These are phyloP conservation scores for Cardiocondyla obscurior DNA, from an alignment of 1,140 invertebrate species.

Conservation along the genomic window DNA sequence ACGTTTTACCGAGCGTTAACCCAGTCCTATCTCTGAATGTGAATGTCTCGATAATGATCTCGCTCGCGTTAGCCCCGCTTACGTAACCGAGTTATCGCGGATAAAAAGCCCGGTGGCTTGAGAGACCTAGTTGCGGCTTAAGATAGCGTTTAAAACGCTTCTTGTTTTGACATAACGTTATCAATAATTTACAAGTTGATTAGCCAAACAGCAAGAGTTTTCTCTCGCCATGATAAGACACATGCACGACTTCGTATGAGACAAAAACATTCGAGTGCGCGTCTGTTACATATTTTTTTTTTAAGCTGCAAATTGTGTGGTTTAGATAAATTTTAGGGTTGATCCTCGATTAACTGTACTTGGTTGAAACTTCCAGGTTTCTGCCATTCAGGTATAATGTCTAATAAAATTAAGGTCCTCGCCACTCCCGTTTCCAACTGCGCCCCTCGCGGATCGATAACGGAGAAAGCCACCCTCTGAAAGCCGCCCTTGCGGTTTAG, in stretches of 20 bases:
- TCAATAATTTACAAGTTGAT: too few relatives aligned
- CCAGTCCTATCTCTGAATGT: slow-evolving; percentile 38
- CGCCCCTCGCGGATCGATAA: slow-evolving; percentile 60
- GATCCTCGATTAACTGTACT: not conserved
- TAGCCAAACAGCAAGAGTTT: too few relatives aligned
- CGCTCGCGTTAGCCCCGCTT: not conserved
- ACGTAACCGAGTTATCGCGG: not conserved
- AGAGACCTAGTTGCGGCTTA: not conserved
- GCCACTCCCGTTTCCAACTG: slow-evolving; percentile 54
- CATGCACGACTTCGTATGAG: too few relatives aligned
- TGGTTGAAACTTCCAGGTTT: not conserved
- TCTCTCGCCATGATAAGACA: too few relatives aligned
- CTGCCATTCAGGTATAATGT: not conserved
- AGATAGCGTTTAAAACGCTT: not conserved
- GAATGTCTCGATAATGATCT: slow-evolving; percentile 34
- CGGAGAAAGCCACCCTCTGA: slow-evolving; percentile 23
- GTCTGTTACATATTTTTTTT: not conserved
- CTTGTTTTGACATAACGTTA: not conserved
- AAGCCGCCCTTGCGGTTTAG: not conserved
- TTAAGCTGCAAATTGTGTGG: too few relatives aligned
- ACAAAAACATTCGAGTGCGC: too few relatives aligned
- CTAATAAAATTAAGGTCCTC: slow-evolving; percentile 49
- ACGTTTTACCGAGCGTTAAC: slow-evolving; percentile 45
- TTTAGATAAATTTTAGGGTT: too few relatives aligned
- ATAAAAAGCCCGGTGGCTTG: not conserved